Conservation (phyloP, 2,888 invertebrate genomes). For the Aphodius granarius region DNA sequence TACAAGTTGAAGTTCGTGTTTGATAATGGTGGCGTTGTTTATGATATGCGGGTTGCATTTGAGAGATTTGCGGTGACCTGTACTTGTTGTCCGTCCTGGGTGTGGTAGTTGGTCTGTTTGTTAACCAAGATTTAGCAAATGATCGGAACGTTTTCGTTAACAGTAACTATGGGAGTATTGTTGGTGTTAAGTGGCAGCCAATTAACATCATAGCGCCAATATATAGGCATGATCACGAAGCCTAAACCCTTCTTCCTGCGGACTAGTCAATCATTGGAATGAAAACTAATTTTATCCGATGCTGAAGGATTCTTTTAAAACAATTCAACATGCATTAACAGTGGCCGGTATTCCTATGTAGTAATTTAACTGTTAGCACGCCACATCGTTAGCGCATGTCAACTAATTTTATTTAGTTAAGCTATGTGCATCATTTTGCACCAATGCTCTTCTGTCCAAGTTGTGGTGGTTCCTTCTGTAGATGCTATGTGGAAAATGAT, state of each 20-base stretch:
- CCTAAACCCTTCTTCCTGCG: constrained; percentile 23
- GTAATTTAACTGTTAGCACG: neutral
- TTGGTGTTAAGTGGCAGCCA: constrained; percentile 47
- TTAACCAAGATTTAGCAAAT: neutral
- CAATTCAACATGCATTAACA: neutral
- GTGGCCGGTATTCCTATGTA: neutral
- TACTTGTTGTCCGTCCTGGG: neutral
- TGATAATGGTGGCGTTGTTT: neutral
- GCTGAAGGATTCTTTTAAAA: neutral
- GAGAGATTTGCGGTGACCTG: neutral
- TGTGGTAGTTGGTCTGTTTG: neutral
- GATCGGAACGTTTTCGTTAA: constrained; percentile 20
- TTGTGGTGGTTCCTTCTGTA: neutral
- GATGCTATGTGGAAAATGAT: neutral
- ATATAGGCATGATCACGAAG: constrained; percentile 31
- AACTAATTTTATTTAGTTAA: neutral
- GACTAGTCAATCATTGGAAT: neutral
- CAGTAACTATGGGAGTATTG: constrained; percentile 46
- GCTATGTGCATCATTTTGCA: neutral
- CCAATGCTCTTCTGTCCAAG: neutral
- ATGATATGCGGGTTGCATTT: neutral
- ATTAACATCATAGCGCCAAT: constrained; percentile 45
- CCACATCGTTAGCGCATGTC: neutral
- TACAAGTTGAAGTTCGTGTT: neutral
- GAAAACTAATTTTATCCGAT: neutral